These are phyloP conservation scores for Cebidichthys violaceus DNA, from an alignment of 2,113 vertebrate genomes.

Conservation along the genomic window DNA sequence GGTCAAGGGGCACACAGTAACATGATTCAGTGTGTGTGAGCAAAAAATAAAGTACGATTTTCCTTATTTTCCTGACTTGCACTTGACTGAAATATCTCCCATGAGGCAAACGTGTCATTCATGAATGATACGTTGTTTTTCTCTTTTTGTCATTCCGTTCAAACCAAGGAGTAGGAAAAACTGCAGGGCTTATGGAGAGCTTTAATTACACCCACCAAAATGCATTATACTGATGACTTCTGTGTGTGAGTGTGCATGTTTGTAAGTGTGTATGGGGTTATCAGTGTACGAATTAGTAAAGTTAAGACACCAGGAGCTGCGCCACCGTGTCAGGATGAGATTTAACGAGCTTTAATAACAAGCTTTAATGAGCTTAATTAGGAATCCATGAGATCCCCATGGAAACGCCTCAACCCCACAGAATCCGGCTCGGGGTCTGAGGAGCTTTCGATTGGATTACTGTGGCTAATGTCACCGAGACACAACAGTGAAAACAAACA, in stretches of 20 bases:
- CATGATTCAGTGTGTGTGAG: constrained; percentile 41
- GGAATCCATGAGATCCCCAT: constrained; percentile 77
- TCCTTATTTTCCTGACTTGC: constrained; percentile 25
- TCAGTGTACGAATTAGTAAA: constrained; percentile 66
- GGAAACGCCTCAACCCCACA: constrained; percentile 72
- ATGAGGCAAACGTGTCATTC: constrained; percentile 14
- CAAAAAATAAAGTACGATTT: constrained; percentile 30
- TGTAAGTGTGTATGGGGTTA: not conserved
- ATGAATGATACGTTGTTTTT: constrained; percentile 23
- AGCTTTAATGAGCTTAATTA: constrained; percentile 85
- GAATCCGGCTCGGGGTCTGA: constrained; percentile 67
- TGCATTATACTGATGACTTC: constrained; percentile 48
- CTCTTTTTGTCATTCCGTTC: constrained; percentile 2
- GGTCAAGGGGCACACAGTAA: constrained; percentile 58
- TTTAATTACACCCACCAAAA: constrained; percentile 74
- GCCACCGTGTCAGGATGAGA: constrained; percentile 75
- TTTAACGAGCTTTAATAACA: constrained; percentile 81
- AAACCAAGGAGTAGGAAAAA: constrained; percentile 38
- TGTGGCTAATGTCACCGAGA: constrained; percentile 76
- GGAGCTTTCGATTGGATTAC: constrained; percentile 79
- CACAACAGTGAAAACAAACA: constrained; percentile 78
- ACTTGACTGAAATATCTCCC: constrained; percentile 36
- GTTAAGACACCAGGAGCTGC: constrained; percentile 71
- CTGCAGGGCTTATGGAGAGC: constrained; percentile 47
- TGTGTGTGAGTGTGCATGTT: constrained; percentile 2